Conservation (phyloP, 2,797 vertebrate species). For the Eulemur coronatus region DNA sequence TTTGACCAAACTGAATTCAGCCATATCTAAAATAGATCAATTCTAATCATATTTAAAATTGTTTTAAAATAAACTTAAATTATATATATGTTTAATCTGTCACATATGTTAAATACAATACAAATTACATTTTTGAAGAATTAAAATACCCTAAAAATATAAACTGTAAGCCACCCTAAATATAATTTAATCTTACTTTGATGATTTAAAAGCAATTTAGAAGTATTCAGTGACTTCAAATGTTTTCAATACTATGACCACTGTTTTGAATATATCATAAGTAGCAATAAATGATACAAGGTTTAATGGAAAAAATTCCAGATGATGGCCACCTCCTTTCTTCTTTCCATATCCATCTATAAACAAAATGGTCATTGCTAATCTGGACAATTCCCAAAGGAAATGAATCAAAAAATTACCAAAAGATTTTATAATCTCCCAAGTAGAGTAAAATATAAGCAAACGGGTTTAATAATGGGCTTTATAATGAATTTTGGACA, state of each 20-base stretch:
- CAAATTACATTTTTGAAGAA: background rate
- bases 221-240: background rate
- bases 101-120: background rate
- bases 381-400: background rate
- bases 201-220: background rate
- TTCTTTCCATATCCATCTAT: background rate
- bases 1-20: background rate
- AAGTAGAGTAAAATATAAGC: background rate
- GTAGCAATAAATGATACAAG: background rate
- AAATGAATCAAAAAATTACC: background rate
- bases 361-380: background rate
- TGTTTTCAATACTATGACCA: background rate
- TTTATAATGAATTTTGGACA: background rate
- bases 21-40: background rate
- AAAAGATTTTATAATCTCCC: background rate
- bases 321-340: background rate
- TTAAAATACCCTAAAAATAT: background rate
- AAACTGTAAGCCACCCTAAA: background rate
- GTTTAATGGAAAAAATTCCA: background rate
- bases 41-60: background rate
- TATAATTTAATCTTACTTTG: background rate
- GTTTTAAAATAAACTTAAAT: background rate
- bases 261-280: background rate
- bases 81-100: background rate
- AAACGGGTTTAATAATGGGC: background rate